These are phyloP conservation scores for Cylas formicarius DNA, from an alignment of 1,140 invertebrate species.

Conservation along the genomic window DNA sequence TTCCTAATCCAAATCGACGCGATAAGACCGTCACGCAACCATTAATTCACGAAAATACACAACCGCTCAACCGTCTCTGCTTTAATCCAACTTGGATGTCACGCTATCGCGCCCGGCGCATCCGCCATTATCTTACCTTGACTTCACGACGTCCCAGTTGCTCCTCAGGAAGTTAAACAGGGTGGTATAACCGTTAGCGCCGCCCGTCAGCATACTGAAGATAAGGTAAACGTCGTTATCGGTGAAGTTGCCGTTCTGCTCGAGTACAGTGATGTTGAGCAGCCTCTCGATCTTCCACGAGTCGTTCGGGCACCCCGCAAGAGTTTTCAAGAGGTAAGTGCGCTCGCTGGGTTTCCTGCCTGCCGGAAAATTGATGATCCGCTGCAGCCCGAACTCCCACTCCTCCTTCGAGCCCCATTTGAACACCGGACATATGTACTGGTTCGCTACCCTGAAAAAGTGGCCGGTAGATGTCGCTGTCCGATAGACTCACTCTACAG, in stretches of 20 bases:
- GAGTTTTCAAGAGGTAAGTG: slow-evolving; percentile 64
- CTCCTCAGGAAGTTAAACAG: slow-evolving; percentile 60
- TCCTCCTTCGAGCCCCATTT: slow-evolving; percentile 67
- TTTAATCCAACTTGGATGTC: no score
- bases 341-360: slow-evolving; percentile 60
- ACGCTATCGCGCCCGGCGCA: no score
- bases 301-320: slow-evolving; percentile 65
- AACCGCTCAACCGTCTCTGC: no score
- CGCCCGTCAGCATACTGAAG: slow-evolving; percentile 60
- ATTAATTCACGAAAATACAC: no score
- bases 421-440: slow-evolving; percentile 69
- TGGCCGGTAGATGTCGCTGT: no score
- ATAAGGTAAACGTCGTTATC: slow-evolving; percentile 66
- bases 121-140: slow-evolving; percentile 47
- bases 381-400: slow-evolving; percentile 69
- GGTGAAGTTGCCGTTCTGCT: slow-evolving; percentile 59
- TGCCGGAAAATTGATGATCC: slow-evolving; percentile 63
- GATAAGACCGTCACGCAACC: no score
- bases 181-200: slow-evolving; percentile 57
- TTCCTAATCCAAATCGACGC: no score
- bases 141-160: slow-evolving; percentile 58
- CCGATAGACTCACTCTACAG: no score
- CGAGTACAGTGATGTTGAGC: slow-evolving; percentile 58
- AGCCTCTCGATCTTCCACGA: slow-evolving; percentile 58
- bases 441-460: slow-evolving; percentile 56